phyloP scores from a whole-genome alignment of 2,888 invertebrate species.

The Microchrysa polita region DNA sequence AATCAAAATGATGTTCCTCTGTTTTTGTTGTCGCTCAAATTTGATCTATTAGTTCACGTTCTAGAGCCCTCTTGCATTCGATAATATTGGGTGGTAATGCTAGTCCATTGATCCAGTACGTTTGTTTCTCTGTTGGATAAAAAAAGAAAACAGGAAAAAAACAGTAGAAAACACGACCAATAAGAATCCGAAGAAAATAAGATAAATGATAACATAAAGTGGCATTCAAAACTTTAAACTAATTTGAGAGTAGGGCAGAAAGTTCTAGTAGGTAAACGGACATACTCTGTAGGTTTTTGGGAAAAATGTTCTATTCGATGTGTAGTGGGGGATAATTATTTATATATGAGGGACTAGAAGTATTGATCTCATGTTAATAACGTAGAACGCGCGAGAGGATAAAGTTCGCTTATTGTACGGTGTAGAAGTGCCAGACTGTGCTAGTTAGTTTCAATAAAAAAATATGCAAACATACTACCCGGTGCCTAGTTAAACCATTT shows the following conservation, averaged over 20 bases:
- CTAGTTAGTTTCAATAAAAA: too few relatives aligned
- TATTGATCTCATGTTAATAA: neutral
- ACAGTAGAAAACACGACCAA: neutral
- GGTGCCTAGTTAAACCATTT: too few relatives aligned
- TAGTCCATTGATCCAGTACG: neutral
- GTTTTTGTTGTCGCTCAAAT: conserved; percentile 10
- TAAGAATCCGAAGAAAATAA: conserved; percentile 13
- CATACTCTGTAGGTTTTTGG: neutral
- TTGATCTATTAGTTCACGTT: conserved; percentile 10
- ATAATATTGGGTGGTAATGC: too few relatives aligned
- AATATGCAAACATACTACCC: too few relatives aligned
- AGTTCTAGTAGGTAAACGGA: too few relatives aligned
- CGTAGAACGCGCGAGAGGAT: neutral
- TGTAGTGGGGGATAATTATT: conserved; percentile 36
- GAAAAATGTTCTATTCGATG: neutral
- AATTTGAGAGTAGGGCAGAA: conserved; percentile 17
- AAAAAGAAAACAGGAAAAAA: neutral
- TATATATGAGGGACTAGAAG: conserved; percentile 26
- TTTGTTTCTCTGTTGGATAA: conserved; percentile 25
- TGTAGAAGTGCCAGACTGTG: too few relatives aligned
- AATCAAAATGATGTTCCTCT: conserved; percentile 4
- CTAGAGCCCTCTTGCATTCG: conserved; percentile 5
- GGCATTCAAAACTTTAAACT: neutral
- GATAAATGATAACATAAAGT: conserved; percentile 16
- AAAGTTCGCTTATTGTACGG: neutral